Conservation (phyloP, 53 echinoderm and acorn worm genomes). For the Echinometra lucunter region DNA sequence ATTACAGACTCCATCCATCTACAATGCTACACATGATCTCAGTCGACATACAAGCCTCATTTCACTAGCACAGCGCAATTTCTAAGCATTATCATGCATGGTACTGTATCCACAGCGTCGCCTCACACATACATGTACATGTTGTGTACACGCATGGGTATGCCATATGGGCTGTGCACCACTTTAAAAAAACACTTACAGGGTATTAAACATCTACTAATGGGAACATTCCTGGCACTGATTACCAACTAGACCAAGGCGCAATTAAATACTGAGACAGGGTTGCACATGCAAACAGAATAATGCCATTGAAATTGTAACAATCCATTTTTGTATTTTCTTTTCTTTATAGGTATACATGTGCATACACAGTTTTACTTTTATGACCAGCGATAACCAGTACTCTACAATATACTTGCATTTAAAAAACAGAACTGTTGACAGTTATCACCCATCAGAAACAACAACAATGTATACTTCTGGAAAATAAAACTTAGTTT, state of each 20-base stretch:
- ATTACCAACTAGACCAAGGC: background rate
- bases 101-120: background rate
- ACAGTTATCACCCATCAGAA: background rate
- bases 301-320: background rate
- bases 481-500: background rate
- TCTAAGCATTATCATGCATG: background rate
- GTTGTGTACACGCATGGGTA: background rate
- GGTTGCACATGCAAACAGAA: background rate
- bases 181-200: slow-evolving; percentile 1
- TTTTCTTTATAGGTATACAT: background rate
- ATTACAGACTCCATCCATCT: background rate
- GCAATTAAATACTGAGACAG: background rate
- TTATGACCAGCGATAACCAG: background rate
- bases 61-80: background rate
- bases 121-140: background rate
- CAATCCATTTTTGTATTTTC: background rate
- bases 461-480: background rate
- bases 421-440: background rate
- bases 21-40: background rate
- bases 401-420: background rate
- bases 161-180: background rate
- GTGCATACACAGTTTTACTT: background rate
- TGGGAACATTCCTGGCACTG: background rate
- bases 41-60: background rate
- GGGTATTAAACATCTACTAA: background rate